A percentile compares a stretch with the other conserved stretches of the same genome.
phyloP scores from a whole-genome alignment of 1,140 invertebrate genomes.

The Zaprionus camerounensis region DNA sequence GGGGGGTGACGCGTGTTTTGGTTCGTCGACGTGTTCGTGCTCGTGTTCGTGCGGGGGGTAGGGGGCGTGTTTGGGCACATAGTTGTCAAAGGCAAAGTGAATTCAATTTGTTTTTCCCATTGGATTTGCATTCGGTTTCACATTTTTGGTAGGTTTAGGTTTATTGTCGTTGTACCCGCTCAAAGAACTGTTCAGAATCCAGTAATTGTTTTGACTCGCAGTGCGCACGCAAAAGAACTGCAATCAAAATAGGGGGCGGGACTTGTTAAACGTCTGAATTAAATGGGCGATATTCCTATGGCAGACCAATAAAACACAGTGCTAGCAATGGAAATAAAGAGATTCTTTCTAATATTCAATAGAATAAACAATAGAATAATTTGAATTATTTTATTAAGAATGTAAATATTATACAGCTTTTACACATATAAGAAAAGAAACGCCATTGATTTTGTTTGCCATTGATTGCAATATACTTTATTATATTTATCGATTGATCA shows the following conservation, averaged over 20 bases:
- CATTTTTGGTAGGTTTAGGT: constrained; percentile 48
- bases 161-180: constrained; percentile 32
- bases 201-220: constrained; percentile 3
- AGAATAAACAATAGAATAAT: too few species aligned
- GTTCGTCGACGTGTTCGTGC: neutral
- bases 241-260: neutral
- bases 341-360: neutral
- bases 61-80: constrained; percentile 15
- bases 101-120: constrained; percentile 74
- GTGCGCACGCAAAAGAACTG: constrained; percentile 1
- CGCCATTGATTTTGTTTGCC: too few species aligned
- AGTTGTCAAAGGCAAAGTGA: constrained; percentile 66
- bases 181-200: constrained; percentile 42
- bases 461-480: neutral
- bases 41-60: neutral
- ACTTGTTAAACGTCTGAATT: neutral
- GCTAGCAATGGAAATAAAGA: neutral
- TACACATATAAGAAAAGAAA: too few species aligned
- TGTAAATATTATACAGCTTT: too few species aligned
- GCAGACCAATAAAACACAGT: neutral
- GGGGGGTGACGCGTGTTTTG: constrained; percentile 22
- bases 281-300: neutral
- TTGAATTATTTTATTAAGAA: too few species aligned
- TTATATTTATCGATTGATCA: neutral
- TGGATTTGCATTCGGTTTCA: constrained; percentile 50